A percentile compares a stretch with the other conserved stretches of the same genome.
Conservation (phyloP, 1,140 invertebrate genomes). For the Leptinotarsa defecta region DNA sequence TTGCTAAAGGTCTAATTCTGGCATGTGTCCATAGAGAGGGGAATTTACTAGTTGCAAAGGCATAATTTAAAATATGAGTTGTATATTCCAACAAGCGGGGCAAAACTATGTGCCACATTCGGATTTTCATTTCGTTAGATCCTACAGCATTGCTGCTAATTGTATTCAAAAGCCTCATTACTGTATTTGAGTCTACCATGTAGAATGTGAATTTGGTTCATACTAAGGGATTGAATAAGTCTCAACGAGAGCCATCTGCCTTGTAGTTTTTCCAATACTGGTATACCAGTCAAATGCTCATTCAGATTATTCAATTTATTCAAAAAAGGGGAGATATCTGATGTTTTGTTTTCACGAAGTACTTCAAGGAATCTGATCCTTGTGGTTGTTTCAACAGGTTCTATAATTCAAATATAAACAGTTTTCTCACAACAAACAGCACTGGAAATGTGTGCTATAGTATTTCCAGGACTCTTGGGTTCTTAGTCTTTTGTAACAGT, state of each 20-base stretch:
- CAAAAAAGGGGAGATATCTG: not conserved
- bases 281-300: not conserved
- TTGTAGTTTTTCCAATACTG: not conserved
- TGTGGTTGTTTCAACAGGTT: not conserved
- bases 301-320: not conserved
- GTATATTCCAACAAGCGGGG: not conserved
- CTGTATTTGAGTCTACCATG: not conserved
- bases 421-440: not conserved
- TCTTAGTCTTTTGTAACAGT: not conserved
- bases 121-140: not conserved
- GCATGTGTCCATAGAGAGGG: not conserved
- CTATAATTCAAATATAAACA: not conserved
- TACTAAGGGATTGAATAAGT: not conserved
- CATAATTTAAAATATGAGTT: slow-evolving; percentile 11
- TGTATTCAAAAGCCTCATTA: not conserved
- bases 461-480: not conserved
- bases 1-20: not conserved
- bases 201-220: slow-evolving; percentile 13
- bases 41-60: not conserved
- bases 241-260: not conserved
- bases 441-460: not conserved
- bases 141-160: slow-evolving; percentile 10
- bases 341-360: not conserved
- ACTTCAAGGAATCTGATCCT: not conserved
- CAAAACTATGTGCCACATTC: not conserved